These are phyloP conservation scores for Helicoverpa zea DNA, from an alignment of 1,140 invertebrate species.

Conservation along the genomic window DNA sequence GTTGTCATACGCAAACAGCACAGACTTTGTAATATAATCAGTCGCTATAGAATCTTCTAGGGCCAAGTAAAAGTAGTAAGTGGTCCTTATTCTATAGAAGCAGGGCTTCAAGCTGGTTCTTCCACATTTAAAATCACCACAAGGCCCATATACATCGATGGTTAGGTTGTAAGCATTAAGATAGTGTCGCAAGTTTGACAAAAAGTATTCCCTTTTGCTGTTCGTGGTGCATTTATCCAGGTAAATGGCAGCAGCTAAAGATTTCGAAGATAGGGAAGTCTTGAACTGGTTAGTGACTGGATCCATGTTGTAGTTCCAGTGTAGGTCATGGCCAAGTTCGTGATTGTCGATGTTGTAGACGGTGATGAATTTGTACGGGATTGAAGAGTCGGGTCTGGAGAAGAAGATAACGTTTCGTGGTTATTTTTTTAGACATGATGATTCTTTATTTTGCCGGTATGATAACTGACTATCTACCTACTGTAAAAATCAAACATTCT, in stretches of 20 bases:
- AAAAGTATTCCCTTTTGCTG: slow-evolving; percentile 88
- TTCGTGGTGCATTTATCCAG: slow-evolving; percentile 88
- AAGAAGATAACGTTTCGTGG: background rate
- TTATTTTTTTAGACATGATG: background rate
- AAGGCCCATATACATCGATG: slow-evolving; percentile 90
- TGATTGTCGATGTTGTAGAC: slow-evolving; percentile 71
- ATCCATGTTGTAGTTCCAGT: slow-evolving; percentile 67
- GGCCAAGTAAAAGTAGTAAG: slow-evolving; percentile 90
- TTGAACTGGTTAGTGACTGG: slow-evolving; percentile 57
- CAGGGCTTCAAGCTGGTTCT: slow-evolving; percentile 72
- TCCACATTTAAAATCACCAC: slow-evolving; percentile 81
- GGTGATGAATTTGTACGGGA: slow-evolving; percentile 80
- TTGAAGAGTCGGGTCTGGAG: slow-evolving; percentile 82
- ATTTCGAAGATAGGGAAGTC: slow-evolving; percentile 68
- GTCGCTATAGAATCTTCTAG: slow-evolving; percentile 89
- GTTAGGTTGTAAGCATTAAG: slow-evolving; percentile 76
- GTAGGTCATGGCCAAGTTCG: slow-evolving; percentile 61
- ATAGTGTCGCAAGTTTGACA: slow-evolving; percentile 86
- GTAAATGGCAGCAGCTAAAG: slow-evolving; percentile 87
- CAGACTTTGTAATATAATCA: slow-evolving; percentile 89
- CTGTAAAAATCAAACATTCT: no score
- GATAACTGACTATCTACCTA: no score
- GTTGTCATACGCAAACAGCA: slow-evolving; percentile 84
- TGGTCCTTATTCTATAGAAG: slow-evolving; percentile 79
- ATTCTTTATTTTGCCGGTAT: no score